phyloP scores from a whole-genome alignment of 1,140 invertebrate species.

The Bicyclus anynana region DNA sequence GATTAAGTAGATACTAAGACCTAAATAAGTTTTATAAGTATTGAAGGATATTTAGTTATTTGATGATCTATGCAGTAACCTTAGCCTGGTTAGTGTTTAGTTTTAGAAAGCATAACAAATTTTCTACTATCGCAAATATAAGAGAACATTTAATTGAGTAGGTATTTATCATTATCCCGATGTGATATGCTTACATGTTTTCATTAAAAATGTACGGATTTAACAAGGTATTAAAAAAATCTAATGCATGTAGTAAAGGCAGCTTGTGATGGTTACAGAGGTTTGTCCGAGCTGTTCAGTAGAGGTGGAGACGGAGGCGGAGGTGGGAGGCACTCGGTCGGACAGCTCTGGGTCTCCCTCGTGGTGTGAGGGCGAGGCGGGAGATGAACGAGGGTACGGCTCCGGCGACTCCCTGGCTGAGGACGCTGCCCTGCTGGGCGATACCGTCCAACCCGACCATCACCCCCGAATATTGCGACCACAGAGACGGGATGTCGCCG shows the following conservation, averaged over 20 bases:
- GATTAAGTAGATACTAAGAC: neutral
- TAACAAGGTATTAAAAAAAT: too few relatives aligned
- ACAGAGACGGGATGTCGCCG: constrained; percentile 60
- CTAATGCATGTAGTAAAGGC: too few relatives aligned
- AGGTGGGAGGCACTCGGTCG: constrained; percentile 49
- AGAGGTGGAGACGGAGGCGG: constrained; percentile 63
- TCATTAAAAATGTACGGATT: too few relatives aligned
- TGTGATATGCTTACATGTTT: too few relatives aligned
- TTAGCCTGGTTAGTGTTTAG: neutral
- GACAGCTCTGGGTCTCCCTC: constrained; percentile 75
- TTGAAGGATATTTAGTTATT: neutral
- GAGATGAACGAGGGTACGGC: constrained; percentile 75
- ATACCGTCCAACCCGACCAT: constrained; percentile 40
- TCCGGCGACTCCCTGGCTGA: constrained; percentile 74
- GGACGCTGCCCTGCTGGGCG: constrained; percentile 77
- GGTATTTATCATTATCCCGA: too few relatives aligned
- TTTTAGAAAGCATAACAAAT: neutral
- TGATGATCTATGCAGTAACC: neutral
- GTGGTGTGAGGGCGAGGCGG: constrained; percentile 73
- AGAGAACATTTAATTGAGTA: too few relatives aligned
- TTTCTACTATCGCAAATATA: neutral
- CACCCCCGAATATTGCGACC: constrained; percentile 51
- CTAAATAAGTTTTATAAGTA: neutral
- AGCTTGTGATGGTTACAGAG: constrained; percentile 55
- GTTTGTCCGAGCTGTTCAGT: constrained; percentile 66